Evolutionary conservation across 2,797 vertebrate species (phyloP).

Genomic region (Pangasius djambal): DNA sequence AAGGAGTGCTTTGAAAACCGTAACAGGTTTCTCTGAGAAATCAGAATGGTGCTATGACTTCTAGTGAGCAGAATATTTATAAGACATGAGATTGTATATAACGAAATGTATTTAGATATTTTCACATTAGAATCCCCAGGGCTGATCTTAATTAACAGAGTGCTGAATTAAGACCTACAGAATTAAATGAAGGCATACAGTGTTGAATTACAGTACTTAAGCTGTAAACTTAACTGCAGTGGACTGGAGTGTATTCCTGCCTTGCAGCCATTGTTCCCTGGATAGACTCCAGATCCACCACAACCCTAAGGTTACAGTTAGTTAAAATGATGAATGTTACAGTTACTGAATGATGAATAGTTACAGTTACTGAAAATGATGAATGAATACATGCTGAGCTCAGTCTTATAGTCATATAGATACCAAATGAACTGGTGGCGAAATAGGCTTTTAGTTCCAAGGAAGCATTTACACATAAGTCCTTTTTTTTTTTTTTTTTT

Average conservation of each 20-base stretch:
- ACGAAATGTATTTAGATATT: not conserved
- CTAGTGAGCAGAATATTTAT: not conserved
- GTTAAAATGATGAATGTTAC: not conserved
- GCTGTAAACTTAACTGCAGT: not conserved
- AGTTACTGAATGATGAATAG: too few relatives aligned
- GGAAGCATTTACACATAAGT: not conserved
- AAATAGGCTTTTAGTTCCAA: not conserved
- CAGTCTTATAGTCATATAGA: not conserved
- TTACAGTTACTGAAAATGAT: not conserved
- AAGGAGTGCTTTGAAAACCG: not conserved
- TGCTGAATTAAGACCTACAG: not conserved
- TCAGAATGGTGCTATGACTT: not conserved
- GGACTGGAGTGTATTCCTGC: not conserved
- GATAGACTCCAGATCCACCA: not conserved
- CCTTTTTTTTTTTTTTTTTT: not conserved
- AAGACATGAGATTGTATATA: not conserved
- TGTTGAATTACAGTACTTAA: not conserved
- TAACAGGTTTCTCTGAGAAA: not conserved
- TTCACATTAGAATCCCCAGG: not conserved
- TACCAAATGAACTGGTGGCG: not conserved
- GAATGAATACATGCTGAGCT: not conserved
- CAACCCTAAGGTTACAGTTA: not conserved
- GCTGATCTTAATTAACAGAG: not conserved
- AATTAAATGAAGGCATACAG: not conserved
- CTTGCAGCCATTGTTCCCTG: not conserved